These are phyloP conservation scores for Danaus plexippus DNA, from an alignment of 1,140 invertebrate genomes.

Conservation along the genomic window DNA sequence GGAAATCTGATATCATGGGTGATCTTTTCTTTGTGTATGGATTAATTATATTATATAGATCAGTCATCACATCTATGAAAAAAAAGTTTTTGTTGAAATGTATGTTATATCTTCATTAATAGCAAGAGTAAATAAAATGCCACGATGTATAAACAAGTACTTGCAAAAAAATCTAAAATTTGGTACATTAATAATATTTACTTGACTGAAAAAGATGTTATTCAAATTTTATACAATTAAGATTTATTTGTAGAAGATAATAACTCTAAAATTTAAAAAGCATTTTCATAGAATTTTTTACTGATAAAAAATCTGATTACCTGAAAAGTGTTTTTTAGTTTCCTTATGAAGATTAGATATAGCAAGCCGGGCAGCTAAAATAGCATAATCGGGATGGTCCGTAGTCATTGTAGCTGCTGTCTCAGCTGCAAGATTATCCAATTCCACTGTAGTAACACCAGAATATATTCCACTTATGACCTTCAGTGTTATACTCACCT, in stretches of 20 bases:
- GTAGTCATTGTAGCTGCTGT: constrained; percentile 97
- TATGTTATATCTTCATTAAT: no score
- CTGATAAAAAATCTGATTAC: constrained; percentile 55
- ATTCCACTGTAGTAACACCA: constrained; percentile 95
- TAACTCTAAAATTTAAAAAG: no score
- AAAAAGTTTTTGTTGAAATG: constrained; percentile 1
- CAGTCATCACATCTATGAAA: constrained; percentile 90
- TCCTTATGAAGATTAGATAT: constrained; percentile 99
- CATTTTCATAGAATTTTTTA: no score
- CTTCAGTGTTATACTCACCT: constrained; percentile 87
- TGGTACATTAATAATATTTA: no score
- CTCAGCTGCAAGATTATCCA: constrained; percentile 98
- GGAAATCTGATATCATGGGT: constrained; percentile 90
- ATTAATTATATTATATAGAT: constrained; percentile 86
- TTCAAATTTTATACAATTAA: no score
- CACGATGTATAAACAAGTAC: no score
- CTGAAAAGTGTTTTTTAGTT: constrained; percentile 91
- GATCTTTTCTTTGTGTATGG: constrained; percentile 77
- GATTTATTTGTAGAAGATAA: no score
- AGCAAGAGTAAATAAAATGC: no score
- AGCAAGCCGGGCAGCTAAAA: constrained; percentile 95
- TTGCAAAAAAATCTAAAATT: no score
- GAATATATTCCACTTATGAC: constrained; percentile 95
- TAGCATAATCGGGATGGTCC: constrained; percentile 97
- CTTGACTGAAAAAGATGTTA: no score